phyloP scores from a whole-genome alignment of 1,140 invertebrate genomes.

The Colletes latitarsis region DNA sequence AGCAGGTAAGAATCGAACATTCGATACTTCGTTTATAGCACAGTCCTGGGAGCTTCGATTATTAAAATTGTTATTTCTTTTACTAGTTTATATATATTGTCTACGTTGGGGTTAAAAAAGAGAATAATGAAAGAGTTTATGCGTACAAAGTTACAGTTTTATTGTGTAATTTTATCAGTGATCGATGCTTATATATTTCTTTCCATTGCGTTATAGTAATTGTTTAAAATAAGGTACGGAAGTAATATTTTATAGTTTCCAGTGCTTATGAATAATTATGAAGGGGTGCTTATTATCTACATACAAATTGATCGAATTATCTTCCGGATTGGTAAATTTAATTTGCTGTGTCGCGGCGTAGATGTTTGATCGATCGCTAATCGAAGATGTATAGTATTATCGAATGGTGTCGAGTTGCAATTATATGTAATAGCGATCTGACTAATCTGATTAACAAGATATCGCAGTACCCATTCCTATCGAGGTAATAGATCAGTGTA shows the following conservation, averaged over 20 bases:
- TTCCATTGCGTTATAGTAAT: too few species aligned
- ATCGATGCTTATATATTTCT: too few species aligned
- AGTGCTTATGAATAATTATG: too few species aligned
- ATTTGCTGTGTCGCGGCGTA: background rate
- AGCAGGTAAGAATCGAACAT: background rate
- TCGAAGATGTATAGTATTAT: conserved; percentile 21
- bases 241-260: too few species aligned
- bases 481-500: conserved; percentile 45
- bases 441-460: conserved; percentile 58
- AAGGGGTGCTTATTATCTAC: too few species aligned
- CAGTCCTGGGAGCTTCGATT: background rate
- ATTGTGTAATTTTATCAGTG: too few species aligned
- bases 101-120: too few species aligned
- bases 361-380: background rate
- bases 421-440: conserved; percentile 56
- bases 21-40: background rate
- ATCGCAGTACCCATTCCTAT: conserved; percentile 36
- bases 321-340: conserved; percentile 2
- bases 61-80: background rate
- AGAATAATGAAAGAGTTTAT: too few species aligned
- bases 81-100: background rate
- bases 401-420: conserved; percentile 42
- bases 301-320: background rate
- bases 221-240: too few species aligned
- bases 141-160: too few species aligned